Evolutionary conservation across 2,113 vertebrate species (phyloP), one percentile per base, ranked within the genome.

Genomic region (Cheilinus undulatus): DNA sequence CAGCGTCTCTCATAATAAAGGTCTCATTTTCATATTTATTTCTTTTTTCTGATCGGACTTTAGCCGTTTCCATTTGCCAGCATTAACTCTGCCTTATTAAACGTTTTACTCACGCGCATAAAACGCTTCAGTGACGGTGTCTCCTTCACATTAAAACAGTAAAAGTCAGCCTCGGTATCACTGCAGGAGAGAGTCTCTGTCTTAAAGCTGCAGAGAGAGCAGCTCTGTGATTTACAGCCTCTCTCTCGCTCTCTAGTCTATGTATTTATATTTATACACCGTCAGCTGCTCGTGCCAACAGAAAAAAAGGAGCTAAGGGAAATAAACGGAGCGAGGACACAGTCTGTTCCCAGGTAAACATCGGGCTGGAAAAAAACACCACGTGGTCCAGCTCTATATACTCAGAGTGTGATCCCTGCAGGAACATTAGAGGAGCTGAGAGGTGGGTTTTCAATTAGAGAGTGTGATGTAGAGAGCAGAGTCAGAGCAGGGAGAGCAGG

Each of bases 281-380:
- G 67, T 70, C 78, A 78, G 64, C 36, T 57, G 69, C 43, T 14
- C 2, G 19, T 50, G 42, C 68, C 77, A 77, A 48, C 46, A 74
- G 23, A 57, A 36, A n/a, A 24, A 42, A 26, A 12, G 7, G 12
- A 19, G 1, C 12, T 50, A 22, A 58, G 43, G 65, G 69, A 71
- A 74, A 67, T 50, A 76, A 84, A 62, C 53, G 22, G 43, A 53
- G 54, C 30, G 57, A 52, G 76, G 64, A 67, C 17, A 40, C 46
- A 54, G 24, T 60, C 58, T 15, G 70, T 49, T 86, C 74, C 75
- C 78, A 84, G 73, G 85, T 85, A 82, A 86, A 87, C 60, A 80
- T 54, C 9, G 19, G 32, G 50, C 52, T 65, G 73, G 74, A 82
- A 87, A 84, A 71, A 74, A 72, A 15, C 24, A 38, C 56, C 46